Evolutionary conservation across 2,113 vertebrate genomes (phyloP).

Genomic region (Geococcyx californianus): DNA sequence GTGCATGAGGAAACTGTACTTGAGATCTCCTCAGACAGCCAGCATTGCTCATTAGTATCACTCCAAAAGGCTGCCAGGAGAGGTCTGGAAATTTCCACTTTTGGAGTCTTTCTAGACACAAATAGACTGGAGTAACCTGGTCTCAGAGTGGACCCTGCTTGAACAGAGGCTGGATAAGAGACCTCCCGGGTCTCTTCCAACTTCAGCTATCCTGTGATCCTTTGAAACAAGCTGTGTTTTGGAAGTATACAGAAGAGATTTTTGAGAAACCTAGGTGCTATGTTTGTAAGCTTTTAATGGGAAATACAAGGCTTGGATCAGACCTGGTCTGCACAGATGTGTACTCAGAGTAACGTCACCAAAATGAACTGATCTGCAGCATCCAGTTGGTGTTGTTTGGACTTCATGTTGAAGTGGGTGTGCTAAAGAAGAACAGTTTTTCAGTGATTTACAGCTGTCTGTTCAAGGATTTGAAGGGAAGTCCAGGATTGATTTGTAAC

Average conservation of each 20-base stretch:
- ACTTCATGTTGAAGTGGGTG: background rate
- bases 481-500: background rate
- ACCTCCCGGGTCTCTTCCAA: background rate
- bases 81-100: background rate
- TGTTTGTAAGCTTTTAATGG: background rate
- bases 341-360: background rate
- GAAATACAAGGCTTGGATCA: background rate
- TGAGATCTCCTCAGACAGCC: background rate
- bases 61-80: background rate
- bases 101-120: background rate
- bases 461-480: background rate
- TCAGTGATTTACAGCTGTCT: background rate
- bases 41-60: background rate
- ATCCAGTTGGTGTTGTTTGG: background rate
- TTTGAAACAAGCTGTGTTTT: background rate
- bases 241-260: background rate
- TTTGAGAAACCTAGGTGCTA: background rate
- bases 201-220: background rate
- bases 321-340: background rate
- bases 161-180: background rate
- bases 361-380: background rate
- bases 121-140: background rate
- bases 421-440: background rate
- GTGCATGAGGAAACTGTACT: background rate
- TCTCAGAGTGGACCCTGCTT: background rate